A percentile compares a stretch with the other conserved stretches of the same genome.
Conservation (phyloP, 2,888 invertebrate species). For the Ptycholaimellus sp. region DNA sequence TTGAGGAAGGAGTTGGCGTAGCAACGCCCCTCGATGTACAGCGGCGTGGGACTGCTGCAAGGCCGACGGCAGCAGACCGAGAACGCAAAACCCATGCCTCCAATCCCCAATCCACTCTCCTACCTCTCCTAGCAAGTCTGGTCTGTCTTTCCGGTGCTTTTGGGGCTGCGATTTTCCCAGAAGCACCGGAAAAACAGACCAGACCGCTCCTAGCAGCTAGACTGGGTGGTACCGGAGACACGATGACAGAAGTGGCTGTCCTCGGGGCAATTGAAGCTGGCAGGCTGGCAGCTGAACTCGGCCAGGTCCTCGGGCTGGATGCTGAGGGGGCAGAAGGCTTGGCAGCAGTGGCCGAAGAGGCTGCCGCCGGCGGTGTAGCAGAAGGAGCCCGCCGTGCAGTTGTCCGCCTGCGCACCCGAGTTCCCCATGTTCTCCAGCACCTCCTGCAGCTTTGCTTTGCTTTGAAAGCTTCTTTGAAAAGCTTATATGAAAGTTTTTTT, state of each 20-base stretch:
- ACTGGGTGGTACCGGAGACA: conserved; percentile 16
- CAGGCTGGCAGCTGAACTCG: conserved; percentile 4
- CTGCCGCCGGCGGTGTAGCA: conserved; percentile 19
- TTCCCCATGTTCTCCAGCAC: not conserved
- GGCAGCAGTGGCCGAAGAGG: conserved; percentile 22
- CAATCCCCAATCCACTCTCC: no score
- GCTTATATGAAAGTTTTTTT: no score
- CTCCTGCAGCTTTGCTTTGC: not conserved
- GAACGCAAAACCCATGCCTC: not conserved
- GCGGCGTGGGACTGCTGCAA: conserved; percentile 22
- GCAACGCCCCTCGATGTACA: conserved; percentile 19
- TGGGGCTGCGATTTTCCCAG: no score
- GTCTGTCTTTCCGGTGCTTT: no score
- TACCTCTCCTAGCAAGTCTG: no score
- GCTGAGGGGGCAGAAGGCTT: conserved; percentile 19
- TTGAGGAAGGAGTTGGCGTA: no score
- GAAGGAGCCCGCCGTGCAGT: conserved; percentile 11
- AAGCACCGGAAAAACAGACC: no score
- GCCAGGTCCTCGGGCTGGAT: conserved; percentile 13
- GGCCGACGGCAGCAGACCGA: conserved; percentile 23
- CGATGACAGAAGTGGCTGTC: conserved; percentile 23
- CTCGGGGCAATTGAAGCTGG: conserved; percentile 11
- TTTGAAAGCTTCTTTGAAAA: no score
- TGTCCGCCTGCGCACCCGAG: conserved; percentile 8
- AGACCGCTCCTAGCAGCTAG: conserved; percentile 1